phyloP scores from a whole-genome alignment of 2,888 invertebrate species.

The Atrina japonica region DNA sequence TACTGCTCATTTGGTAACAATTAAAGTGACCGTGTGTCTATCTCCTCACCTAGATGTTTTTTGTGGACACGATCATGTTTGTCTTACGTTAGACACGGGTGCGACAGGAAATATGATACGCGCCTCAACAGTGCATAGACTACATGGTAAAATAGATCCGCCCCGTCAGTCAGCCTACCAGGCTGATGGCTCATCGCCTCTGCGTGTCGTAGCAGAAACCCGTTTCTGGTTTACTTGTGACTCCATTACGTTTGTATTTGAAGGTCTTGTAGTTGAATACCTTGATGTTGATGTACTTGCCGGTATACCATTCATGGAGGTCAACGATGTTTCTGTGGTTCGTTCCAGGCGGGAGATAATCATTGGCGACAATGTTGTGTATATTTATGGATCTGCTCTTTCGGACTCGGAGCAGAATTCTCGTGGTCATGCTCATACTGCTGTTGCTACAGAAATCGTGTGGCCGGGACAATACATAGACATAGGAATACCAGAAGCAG shows the following conservation, averaged over 20 bases:
- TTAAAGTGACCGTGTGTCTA: neutral
- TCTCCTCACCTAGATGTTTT: conserved; percentile 21
- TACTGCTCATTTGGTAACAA: neutral
- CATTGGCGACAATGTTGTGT: conserved; percentile 24
- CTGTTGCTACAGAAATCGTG: conserved; percentile 5
- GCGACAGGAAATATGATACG: conserved; percentile 43
- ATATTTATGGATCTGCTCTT: conserved; percentile 16
- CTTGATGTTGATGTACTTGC: conserved; percentile 53
- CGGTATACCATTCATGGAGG: conserved; percentile 54
- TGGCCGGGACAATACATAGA: conserved; percentile 51
- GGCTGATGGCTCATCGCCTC: conserved; percentile 22
- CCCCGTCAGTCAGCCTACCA: conserved; percentile 20
- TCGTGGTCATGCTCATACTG: conserved; percentile 32
- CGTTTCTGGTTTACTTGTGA: conserved; percentile 14
- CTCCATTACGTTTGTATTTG: conserved; percentile 10
- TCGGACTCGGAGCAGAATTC: neutral
- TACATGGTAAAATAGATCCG: neutral
- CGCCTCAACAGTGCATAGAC: neutral
- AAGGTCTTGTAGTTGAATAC: conserved; percentile 47
- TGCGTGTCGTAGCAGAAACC: conserved; percentile 24
- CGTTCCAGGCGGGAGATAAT: conserved; percentile 44
- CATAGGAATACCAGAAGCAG: conserved; percentile 28
- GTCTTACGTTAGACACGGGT: conserved; percentile 20
- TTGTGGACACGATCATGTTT: neutral
- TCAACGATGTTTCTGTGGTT: conserved; percentile 53